Conservation (phyloP, 2,888 invertebrate species). For the Stenolophus ochropezus region DNA sequence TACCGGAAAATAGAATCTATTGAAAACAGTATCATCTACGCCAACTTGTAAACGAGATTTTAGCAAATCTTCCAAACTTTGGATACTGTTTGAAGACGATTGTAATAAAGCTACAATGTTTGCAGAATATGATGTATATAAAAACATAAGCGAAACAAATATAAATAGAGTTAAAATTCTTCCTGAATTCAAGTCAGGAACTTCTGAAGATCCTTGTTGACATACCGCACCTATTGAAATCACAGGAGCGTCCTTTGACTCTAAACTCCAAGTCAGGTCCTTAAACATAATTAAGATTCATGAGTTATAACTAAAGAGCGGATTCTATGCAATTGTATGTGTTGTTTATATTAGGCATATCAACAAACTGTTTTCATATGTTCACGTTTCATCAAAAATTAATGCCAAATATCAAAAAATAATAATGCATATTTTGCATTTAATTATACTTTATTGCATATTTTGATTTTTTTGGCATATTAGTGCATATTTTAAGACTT, state of each 20-base stretch:
- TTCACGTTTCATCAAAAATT: too few relatives aligned
- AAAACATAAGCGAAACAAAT: slow-evolving; percentile 80
- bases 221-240: slow-evolving; percentile 73
- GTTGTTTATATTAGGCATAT: too few relatives aligned
- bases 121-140: slow-evolving; percentile 85
- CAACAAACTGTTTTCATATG: too few relatives aligned
- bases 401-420: too few relatives aligned
- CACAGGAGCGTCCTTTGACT: slow-evolving; percentile 70
- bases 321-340: too few relatives aligned
- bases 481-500: too few relatives aligned
- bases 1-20: slow-evolving; percentile 82
- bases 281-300: background rate
- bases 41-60: slow-evolving; percentile 81
- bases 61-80: slow-evolving; percentile 78
- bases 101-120: slow-evolving; percentile 85
- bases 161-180: slow-evolving; percentile 80
- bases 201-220: slow-evolving; percentile 77
- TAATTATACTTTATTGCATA: too few relatives aligned
- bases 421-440: too few relatives aligned
- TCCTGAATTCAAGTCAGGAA: slow-evolving; percentile 72
- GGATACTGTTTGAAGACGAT: slow-evolving; percentile 82
- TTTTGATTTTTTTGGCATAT: too few relatives aligned
- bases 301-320: too few relatives aligned
- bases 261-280: background rate
- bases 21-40: slow-evolving; percentile 82